phyloP scores from a whole-genome alignment of 1,140 invertebrate species.

The Drosophila elegans region DNA sequence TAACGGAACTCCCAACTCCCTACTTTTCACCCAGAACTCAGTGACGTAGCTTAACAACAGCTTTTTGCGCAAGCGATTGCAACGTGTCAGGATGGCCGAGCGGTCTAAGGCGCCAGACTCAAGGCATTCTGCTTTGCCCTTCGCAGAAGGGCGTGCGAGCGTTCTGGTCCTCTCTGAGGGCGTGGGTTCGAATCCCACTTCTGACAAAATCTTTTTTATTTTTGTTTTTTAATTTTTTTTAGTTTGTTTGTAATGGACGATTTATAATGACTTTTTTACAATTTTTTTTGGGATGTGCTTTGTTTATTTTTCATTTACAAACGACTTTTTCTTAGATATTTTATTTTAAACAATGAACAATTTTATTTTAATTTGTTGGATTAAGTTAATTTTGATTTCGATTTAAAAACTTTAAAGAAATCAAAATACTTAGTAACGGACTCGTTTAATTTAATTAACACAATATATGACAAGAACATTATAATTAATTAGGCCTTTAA shows the following conservation, averaged over 20 bases:
- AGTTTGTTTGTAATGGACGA: too few species aligned
- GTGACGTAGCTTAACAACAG: slow-evolving; percentile 75
- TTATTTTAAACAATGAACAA: too few species aligned
- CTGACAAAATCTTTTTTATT: slow-evolving; percentile 89
- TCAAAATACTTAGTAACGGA: too few species aligned
- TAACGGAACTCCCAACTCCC: slow-evolving; percentile 4
- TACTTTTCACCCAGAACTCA: neutral
- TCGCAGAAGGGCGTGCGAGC: slow-evolving; percentile 83
- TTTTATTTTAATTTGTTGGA: neutral
- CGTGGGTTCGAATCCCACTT: slow-evolving; percentile 95
- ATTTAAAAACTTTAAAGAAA: too few species aligned
- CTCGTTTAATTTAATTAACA: too few species aligned
- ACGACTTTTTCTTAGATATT: too few species aligned
- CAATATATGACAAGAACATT: too few species aligned
- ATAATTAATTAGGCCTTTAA: too few species aligned
- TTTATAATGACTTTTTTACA: too few species aligned
- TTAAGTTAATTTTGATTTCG: too few species aligned
- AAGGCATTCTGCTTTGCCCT: slow-evolving; percentile 84
- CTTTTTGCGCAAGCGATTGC: slow-evolving; percentile 86
- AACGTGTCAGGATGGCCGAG: slow-evolving; percentile 88
- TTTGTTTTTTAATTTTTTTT: slow-evolving; percentile 2
- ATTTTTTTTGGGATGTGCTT: too few species aligned
- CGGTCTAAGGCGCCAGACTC: slow-evolving; percentile 90
- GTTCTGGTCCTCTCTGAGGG: slow-evolving; percentile 93
- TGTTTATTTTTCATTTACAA: too few species aligned